Conservation (phyloP, 1,140 invertebrate genomes). For the Drosophila punjabiensis region DNA sequence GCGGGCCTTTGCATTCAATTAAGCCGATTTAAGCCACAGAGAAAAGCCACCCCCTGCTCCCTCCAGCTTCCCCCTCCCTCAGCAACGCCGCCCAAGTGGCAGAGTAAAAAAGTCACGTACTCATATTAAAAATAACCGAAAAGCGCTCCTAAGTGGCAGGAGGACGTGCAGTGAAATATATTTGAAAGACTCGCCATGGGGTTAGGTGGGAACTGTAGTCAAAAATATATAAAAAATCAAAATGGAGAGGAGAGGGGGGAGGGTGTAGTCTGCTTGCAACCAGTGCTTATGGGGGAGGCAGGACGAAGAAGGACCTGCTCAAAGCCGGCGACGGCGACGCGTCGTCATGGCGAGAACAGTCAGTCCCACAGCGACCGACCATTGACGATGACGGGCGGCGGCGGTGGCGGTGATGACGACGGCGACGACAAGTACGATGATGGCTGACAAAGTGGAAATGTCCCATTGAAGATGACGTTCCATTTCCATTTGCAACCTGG, state of each 20-base stretch:
- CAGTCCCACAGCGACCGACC: slow-evolving; percentile 34
- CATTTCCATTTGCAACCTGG: slow-evolving; percentile 23
- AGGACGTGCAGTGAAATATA: slow-evolving; percentile 79
- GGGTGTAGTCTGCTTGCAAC: not conserved
- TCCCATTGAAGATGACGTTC: slow-evolving; percentile 74
- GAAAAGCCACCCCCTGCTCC: not conserved
- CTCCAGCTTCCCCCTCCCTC: not conserved
- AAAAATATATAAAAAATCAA: slow-evolving; percentile 8
- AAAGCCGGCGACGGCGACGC: slow-evolving; percentile 11
- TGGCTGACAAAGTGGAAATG: slow-evolving; percentile 80
- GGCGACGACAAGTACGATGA: slow-evolving; percentile 47
- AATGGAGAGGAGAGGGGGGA: not conserved
- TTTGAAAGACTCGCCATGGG: slow-evolving; percentile 53
- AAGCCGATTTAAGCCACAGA: slow-evolving; percentile 6
- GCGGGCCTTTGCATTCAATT: slow-evolving; percentile 32
- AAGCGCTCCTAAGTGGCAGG: slow-evolving; percentile 79
- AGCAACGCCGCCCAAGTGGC: slow-evolving; percentile 10
- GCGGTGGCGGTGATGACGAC: not conserved
- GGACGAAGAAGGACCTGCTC: not conserved
- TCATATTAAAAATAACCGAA: slow-evolving; percentile 82
- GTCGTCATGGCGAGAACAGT: slow-evolving; percentile 51
- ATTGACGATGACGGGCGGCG: slow-evolving; percentile 32
- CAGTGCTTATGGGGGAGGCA: not conserved
- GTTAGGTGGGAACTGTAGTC: slow-evolving; percentile 4
- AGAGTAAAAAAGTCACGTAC: slow-evolving; percentile 71